Percentiles rank a stretch among this genome's conserved stretches.
Evolutionary conservation across 2,797 vertebrate genomes (phyloP).

Genomic region (Coccyzus lansbergi): DNA sequence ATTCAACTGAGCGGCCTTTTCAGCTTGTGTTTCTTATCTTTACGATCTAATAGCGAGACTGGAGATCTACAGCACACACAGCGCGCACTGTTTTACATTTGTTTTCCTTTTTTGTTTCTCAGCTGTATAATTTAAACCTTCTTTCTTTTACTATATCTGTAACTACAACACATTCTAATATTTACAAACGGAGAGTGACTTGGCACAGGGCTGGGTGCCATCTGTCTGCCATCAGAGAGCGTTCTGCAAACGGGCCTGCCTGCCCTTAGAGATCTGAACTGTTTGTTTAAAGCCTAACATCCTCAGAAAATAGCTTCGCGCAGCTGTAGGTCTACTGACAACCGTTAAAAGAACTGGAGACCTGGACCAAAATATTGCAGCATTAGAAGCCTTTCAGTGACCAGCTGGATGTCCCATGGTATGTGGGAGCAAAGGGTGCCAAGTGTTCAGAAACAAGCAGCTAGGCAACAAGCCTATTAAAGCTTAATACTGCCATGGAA

Average conservation of each 20-base stretch:
- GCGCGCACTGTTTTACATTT: slow-evolving; percentile 31
- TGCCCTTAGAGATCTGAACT: not conserved
- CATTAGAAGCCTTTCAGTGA: not conserved
- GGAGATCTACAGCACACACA: slow-evolving; percentile 52
- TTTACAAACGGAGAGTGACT: slow-evolving; percentile 54
- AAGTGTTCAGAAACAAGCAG: not conserved
- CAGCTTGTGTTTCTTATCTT: slow-evolving; percentile 28
- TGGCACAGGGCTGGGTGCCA: not conserved
- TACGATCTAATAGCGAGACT: not conserved
- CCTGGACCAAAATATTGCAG: not conserved
- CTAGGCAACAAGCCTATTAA: not conserved
- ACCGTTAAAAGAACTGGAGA: slow-evolving; percentile 4
- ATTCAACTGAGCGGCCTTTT: not conserved
- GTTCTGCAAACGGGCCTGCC: not conserved
- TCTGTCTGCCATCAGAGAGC: not conserved
- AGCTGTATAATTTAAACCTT: slow-evolving; percentile 45
- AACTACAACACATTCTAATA: slow-evolving; percentile 38
- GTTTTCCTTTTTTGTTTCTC: slow-evolving; percentile 25
- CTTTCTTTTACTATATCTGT: slow-evolving; percentile 30
- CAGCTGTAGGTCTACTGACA: slow-evolving; percentile 35
- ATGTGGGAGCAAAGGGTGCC: not conserved
- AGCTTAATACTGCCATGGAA: not conserved
- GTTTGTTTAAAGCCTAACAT: slow-evolving; percentile 24
- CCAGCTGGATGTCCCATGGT: not conserved
- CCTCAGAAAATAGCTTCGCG: not conserved